Conservation (phyloP, 2,113 vertebrate genomes). For the Hyperoodon ampullatus region DNA sequence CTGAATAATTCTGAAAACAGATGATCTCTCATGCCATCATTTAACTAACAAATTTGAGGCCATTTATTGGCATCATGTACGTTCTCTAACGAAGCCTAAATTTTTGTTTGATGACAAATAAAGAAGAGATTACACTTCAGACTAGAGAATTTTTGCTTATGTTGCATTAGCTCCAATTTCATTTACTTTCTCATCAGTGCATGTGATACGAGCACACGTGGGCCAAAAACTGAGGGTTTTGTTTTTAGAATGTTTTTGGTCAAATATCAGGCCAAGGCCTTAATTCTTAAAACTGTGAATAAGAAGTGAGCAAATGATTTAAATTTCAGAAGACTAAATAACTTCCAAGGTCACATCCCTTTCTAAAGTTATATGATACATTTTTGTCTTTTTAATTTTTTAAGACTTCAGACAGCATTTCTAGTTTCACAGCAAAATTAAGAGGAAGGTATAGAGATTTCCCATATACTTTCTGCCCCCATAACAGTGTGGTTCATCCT, state of each 20-base stretch:
- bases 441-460: background rate
- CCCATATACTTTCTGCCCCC: background rate
- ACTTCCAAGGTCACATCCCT: background rate
- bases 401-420: background rate
- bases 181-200: background rate
- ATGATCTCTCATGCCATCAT: background rate
- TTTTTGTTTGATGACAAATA: background rate
- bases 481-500: background rate
- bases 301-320: background rate
- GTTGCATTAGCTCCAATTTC: background rate
- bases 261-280: background rate
- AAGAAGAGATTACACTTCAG: background rate
- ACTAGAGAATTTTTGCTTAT: background rate
- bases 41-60: background rate
- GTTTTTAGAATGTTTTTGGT: background rate
- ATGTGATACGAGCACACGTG: background rate
- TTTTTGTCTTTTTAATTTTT: background rate
- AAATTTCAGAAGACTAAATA: background rate
- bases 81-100: background rate
- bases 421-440: background rate
- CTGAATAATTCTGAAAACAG: background rate
- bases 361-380: background rate
- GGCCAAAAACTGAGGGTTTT: background rate
- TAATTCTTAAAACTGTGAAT: conserved; percentile 40
- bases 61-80: background rate